Conservation (phyloP, 53 echinoderm and acorn worm genomes). For the Temnopleurus reevesii region DNA sequence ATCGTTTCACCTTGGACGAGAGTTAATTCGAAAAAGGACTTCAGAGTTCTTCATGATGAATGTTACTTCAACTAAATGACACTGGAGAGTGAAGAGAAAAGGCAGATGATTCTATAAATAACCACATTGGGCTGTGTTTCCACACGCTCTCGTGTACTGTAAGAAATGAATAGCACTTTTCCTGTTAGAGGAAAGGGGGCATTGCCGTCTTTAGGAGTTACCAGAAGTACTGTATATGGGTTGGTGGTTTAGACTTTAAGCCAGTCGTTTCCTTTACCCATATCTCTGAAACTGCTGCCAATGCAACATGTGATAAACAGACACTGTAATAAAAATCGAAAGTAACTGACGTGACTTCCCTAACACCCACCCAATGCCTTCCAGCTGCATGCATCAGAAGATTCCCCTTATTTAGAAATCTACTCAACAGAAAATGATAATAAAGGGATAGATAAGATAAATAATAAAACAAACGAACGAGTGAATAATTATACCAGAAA, state of each 20-base stretch:
- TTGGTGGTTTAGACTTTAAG: background rate
- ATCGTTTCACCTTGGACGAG: background rate
- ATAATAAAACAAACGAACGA: too few relatives aligned
- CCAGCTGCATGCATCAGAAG: too few relatives aligned
- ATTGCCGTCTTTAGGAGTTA: constrained; percentile 11
- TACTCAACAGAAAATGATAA: too few relatives aligned
- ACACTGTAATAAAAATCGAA: too few relatives aligned
- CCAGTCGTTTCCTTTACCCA: constrained; percentile 28
- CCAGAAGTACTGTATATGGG: background rate
- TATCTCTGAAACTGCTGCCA: too few relatives aligned
- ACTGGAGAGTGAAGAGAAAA: background rate
- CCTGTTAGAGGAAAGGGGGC: constrained; percentile 21
- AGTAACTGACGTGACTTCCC: too few relatives aligned
- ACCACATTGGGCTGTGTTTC: background rate
- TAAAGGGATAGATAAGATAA: too few relatives aligned
- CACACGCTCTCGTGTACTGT: constrained; percentile 21
- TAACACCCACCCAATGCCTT: too few relatives aligned
- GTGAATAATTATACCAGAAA: too few relatives aligned
- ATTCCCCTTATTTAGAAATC: too few relatives aligned
- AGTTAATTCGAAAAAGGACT: background rate
- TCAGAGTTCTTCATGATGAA: background rate
- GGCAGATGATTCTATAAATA: background rate
- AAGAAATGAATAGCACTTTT: constrained; percentile 58
- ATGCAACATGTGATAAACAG: too few relatives aligned
- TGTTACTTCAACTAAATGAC: background rate